A percentile compares a stretch with the other conserved stretches of the same genome.
Evolutionary conservation across 2,113 vertebrate species (phyloP).

Genomic region (Gallinago paraguaiae): DNA sequence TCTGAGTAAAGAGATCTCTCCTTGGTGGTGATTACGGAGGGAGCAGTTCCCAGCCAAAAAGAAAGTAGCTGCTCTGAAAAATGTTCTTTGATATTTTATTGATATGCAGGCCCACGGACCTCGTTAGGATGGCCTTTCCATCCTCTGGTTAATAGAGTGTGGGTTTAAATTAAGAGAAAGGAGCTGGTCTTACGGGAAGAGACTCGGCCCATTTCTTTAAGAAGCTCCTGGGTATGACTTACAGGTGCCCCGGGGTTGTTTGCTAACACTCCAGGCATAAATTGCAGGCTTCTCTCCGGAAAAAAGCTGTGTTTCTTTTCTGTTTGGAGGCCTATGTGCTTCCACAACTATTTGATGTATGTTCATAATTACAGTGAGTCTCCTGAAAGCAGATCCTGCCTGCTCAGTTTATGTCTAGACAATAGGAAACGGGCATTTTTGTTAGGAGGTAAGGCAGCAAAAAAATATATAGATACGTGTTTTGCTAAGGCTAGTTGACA

Average conservation of each 20-base stretch:
- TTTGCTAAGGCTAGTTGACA: background rate
- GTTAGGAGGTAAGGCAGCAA: background rate
- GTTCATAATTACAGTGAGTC: background rate
- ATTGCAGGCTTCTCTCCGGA: background rate
- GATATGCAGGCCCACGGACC: background rate
- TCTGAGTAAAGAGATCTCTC: background rate
- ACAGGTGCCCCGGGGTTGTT: background rate
- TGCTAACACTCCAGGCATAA: background rate
- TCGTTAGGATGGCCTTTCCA: background rate
- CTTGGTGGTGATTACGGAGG: conserved; percentile 18
- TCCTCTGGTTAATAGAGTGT: background rate
- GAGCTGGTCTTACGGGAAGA: background rate
- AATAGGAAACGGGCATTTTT: background rate
- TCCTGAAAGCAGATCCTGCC: background rate
- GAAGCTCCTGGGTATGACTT: background rate
- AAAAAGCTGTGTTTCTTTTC: background rate
- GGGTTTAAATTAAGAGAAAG: background rate
- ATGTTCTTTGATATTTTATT: background rate
- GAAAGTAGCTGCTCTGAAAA: background rate
- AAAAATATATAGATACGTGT: background rate
- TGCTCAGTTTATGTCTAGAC: background rate
- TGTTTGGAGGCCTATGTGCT: background rate
- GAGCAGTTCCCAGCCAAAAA: background rate
- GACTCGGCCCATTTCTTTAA: background rate
- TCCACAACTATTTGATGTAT: background rate